Percentiles rank a stretch among this genome's conserved stretches.
These are phyloP conservation scores for Forbesichthys papilliferus DNA, from an alignment of 2,113 vertebrate genomes.

Conservation along the genomic window DNA sequence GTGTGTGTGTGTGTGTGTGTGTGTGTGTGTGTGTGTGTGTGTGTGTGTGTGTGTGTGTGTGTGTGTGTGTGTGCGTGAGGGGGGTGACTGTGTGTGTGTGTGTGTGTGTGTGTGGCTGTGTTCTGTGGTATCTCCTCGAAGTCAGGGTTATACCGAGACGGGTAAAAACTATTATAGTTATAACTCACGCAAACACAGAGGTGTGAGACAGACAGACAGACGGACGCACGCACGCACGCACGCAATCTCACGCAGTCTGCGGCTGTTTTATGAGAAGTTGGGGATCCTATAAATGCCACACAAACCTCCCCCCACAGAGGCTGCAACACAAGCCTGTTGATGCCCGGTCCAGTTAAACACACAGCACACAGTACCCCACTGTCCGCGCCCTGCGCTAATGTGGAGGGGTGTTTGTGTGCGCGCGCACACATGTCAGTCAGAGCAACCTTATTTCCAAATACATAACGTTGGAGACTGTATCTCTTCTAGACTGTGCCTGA, in stretches of 20 bases:
- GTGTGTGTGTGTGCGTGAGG: conserved; percentile 12
- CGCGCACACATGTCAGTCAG: too few species aligned
- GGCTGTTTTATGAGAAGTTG: conserved; percentile 59
- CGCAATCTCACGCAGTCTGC: conserved; percentile 17
- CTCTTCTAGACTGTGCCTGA: too few species aligned
- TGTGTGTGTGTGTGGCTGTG: conserved; percentile 41
- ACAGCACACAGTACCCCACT: not conserved
- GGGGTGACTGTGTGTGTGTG: conserved; percentile 34
- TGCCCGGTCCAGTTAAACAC: conserved; percentile 26
- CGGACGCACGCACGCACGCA: conserved; percentile 29
- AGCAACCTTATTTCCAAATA: too few species aligned
- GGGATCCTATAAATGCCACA: conserved; percentile 65
- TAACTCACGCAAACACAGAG: conserved; percentile 19
- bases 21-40: too few species aligned
- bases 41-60: not conserved
- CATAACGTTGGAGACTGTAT: too few species aligned
- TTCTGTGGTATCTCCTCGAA: conserved; percentile 64
- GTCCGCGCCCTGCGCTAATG: not conserved
- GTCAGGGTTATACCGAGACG: conserved; percentile 30
- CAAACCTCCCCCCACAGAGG: conserved; percentile 35
- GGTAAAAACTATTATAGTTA: conserved; percentile 64
- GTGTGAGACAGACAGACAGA: not conserved
- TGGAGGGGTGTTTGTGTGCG: too few species aligned
- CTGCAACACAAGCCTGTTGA: conserved; percentile 36
- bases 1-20: too few species aligned